Base-by-base conservation (phyloP, 2,113 vertebrate species). In the Pelobates fuscus region DNA sequence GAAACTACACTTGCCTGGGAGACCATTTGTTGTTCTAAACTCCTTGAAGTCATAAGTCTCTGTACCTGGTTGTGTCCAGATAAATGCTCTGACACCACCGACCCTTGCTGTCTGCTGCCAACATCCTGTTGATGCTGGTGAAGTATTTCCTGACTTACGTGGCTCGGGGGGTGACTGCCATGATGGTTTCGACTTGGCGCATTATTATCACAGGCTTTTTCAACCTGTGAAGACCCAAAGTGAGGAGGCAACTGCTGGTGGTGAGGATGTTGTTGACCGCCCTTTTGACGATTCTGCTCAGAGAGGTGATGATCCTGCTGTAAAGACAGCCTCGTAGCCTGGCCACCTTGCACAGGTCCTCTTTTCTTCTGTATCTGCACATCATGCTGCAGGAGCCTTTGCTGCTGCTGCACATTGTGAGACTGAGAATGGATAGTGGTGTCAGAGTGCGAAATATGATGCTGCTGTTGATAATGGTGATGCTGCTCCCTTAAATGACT, bases 341-440 rank as follows among this genome's bases (percentile, higher is more conserved):
- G 96, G 1, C 88, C 87, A 57, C 91, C 92, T 75, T 94, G 89
- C 69, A 97, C 90, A 0, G 96, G 90, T 46, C 85, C 91, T 43
- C 94, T 87, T 78, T 99, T 99, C 85, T 99, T 99, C 80, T 99
- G 97, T 83, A 93, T 92, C 73, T 98, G 94, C 30, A 94, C 92
- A 59, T 98, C 93, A 81, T 97, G 95, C 71, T 95, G 94, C 41
- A 96, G 89, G 0, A 90, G 86, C 82, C 96, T 93, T 85, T 95
- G 89, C 15, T 91, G 95, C 15, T 91, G 95, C 82, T 98, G 96
- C 77, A 95, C 88, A 0, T 82, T 67, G 54, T 95, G 96, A 18
- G 94, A 84, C 71, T 91, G 88, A 69, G 85, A 66, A 73, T 86
- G 91, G 77, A 89, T 79, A 0, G 91, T 67, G 52, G 72, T 87